Base-by-base conservation (phyloP, 2,888 invertebrate species). In the Endomychus coccineus region DNA sequence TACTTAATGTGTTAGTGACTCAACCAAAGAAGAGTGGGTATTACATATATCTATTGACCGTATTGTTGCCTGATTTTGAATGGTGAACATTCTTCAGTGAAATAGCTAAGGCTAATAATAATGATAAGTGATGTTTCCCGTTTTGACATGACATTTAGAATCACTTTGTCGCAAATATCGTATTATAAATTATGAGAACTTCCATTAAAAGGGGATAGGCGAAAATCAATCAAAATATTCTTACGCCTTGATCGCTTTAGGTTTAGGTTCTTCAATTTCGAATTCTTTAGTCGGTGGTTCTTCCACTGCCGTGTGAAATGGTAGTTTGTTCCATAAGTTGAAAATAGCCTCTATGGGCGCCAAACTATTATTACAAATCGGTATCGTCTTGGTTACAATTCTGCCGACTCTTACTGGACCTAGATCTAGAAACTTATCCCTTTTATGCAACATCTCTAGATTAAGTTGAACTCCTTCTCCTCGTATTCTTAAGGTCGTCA, bases 341-440 rank as follows among this genome's bases (percentile, higher is more conserved):
- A 76, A 73, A 29, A 53, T 59, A 1, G 75, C 68, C n/a, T 70
- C 66, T n/a, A 78, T 66, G 2, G 70, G 51, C 23, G 71, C 69
- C 48, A 70, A 67, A 37, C 74, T 73, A 37, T 71, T 68, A 49
- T 79, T 80, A 50, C 73, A 63, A n/a, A 78, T 71, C 42, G 70
- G 68, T 32, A 79, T 68, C 35, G 68, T 68, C 34, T 70, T 71
- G 10, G 68, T 61, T 10, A 68, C 66, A 22, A 62, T 67, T 40
- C 72, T 69, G 1, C 75, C 74, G 1, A 75, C 63, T 12, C 52
- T 32, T 1, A 61, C 49, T 3, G 52, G 38, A 3, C 69, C 69
- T 14, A 71, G 55, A 46, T 69, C 56, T 16, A 71, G 45, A 12
- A 59, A 55, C 46, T 63, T 66, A 37, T 71, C 63, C 3, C 49